A percentile compares a stretch with the other conserved stretches of the same genome.
phyloP scores from a whole-genome alignment of 37 sponge, comb jelly and placozoan species.

The Diacarnus erythraeanus region DNA sequence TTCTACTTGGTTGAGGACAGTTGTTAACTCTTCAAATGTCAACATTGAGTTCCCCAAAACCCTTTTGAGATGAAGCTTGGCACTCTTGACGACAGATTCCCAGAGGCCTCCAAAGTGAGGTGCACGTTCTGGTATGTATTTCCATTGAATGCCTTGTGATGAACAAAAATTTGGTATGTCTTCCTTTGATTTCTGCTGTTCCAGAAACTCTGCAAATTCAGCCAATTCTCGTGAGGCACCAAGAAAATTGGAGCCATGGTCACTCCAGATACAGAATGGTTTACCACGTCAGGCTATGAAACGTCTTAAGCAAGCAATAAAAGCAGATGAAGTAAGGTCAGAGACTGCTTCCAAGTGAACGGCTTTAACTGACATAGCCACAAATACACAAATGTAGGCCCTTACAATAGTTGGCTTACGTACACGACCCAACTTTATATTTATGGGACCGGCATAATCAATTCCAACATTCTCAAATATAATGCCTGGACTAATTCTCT shows the following conservation, averaged over 20 bases:
- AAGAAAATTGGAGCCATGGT: slow-evolving; percentile 55
- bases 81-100: slow-evolving; percentile 10
- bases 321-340: slow-evolving; percentile 28
- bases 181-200: background rate
- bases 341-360: slow-evolving; percentile 52
- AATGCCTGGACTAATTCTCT: no score
- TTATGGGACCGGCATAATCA: no score
- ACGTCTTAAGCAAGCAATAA: slow-evolving; percentile 34
- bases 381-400: no score
- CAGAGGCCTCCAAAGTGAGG: slow-evolving; percentile 20
- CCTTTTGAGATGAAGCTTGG: background rate
- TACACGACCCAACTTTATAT: no score
- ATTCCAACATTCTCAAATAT: no score
- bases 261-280: slow-evolving; percentile 45
- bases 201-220: background rate
- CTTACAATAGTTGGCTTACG: no score
- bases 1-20: no score
- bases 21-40: background rate
- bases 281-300: slow-evolving; percentile 40
- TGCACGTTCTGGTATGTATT: no score
- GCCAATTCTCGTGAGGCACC: background rate
- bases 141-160: no score
- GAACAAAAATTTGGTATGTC: no score
- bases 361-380: slow-evolving; percentile 37
- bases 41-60: background rate